Evolutionary conservation across 1,140 invertebrate genomes (phyloP).

Genomic region (Oncopodura yosiiana): DNA sequence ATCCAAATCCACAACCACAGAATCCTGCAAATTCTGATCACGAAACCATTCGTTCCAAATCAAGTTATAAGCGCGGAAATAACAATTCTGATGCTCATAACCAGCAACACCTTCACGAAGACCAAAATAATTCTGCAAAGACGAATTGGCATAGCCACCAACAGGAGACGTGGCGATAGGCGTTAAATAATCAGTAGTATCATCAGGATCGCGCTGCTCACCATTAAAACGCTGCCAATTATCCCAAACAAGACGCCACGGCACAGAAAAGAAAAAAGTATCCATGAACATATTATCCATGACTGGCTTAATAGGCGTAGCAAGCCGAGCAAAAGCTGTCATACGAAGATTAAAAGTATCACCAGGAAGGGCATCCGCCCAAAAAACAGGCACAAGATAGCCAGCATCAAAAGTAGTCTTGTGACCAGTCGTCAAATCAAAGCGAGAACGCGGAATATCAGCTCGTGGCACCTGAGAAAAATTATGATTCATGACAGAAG

Average conservation of each 20-base stretch:
- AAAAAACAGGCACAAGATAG: not conserved
- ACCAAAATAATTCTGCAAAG: not conserved
- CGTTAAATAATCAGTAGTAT: too few species aligned
- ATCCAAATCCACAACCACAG: not conserved
- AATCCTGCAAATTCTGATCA: not conserved
- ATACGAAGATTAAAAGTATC: not conserved
- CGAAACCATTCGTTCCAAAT: not conserved
- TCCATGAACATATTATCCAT: not conserved
- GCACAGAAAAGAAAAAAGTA: not conserved
- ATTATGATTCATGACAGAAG: too few species aligned
- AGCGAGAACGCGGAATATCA: too few species aligned
- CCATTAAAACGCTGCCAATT: not conserved
- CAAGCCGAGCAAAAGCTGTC: not conserved
- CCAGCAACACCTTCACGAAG: not conserved
- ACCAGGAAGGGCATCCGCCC: not conserved
- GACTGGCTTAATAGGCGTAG: not conserved
- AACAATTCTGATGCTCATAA: not conserved
- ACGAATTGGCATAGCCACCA: not conserved
- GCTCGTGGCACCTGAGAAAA: too few species aligned
- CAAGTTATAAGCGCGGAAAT: not conserved
- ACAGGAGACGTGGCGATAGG: not conserved
- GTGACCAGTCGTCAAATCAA: not conserved
- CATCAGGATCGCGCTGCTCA: too few species aligned
- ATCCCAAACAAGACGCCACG: not conserved
- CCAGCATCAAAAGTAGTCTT: not conserved